These are phyloP conservation scores for Oreohelix idahoensis DNA, from an alignment of 1,140 invertebrate species.

Conservation along the genomic window DNA sequence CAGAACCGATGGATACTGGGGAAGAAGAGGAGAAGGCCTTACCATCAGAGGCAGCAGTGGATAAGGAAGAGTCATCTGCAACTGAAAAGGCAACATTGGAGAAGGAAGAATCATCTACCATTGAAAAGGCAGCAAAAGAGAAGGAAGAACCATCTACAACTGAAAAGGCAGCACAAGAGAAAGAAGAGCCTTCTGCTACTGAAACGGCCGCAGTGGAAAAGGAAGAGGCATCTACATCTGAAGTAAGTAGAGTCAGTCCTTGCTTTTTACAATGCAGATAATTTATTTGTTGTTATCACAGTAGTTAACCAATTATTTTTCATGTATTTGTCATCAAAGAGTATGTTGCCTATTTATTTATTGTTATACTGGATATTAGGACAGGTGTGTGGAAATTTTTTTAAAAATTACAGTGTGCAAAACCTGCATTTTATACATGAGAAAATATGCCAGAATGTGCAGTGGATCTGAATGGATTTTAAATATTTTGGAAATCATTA, in stretches of 20 bases:
- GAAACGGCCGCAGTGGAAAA: not conserved
- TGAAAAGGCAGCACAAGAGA: not conserved
- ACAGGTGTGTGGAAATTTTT: no score
- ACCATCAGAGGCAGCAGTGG: not conserved
- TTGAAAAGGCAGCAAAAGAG: conserved; percentile 28
- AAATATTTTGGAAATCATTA: no score
- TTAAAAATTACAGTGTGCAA: no score
- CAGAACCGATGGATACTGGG: conserved; percentile 40
- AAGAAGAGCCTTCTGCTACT: not conserved
- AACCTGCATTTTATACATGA: no score
- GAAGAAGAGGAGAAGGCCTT: not conserved
- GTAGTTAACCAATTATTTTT: no score
- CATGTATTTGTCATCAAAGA: no score
- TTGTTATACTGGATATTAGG: no score
- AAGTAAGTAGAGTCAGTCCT: not conserved
- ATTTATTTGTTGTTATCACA: not conserved
- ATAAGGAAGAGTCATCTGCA: not conserved
- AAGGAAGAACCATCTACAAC: not conserved
- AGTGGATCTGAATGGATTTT: no score
- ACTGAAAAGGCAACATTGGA: not conserved
- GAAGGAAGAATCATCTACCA: conserved; percentile 13
- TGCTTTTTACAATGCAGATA: conserved; percentile 25
- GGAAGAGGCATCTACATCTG: not conserved
- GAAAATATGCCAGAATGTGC: no score
- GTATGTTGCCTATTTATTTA: no score